phyloP scores from a whole-genome alignment of 2,888 invertebrate genomes.

The Trissonchulus latispiculum region DNA sequence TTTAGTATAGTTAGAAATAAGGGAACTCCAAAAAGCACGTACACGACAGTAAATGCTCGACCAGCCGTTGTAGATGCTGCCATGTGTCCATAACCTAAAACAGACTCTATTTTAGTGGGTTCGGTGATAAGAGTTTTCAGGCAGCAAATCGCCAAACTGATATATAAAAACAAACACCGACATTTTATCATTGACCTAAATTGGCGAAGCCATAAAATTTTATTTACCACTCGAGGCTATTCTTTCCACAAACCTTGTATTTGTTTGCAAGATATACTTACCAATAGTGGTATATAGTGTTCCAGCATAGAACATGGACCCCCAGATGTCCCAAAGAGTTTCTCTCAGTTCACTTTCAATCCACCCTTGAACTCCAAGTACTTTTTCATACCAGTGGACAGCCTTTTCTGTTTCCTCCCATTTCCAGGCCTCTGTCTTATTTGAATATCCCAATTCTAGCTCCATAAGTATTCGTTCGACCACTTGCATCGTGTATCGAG shows the following conservation, averaged over 20 bases:
- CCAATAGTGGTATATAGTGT: slow-evolving; percentile 14
- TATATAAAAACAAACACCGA: no score
- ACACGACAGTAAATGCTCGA: slow-evolving; percentile 73
- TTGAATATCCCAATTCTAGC: background rate
- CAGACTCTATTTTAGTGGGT: no score
- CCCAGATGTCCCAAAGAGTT: slow-evolving; percentile 1
- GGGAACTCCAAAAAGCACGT: slow-evolving; percentile 82
- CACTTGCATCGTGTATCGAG: background rate
- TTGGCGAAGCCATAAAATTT: no score
- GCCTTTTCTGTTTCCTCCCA: background rate
- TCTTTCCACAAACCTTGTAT: no score
- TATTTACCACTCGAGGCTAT: no score
- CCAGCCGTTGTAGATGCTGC: slow-evolving; percentile 76
- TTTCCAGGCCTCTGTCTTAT: slow-evolving; percentile 11
- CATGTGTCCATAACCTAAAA: slow-evolving; percentile 87
- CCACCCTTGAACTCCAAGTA: background rate
- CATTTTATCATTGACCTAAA: no score
- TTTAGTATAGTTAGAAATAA: slow-evolving; percentile 84
- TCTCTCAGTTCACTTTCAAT: background rate
- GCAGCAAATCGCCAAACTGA: background rate
- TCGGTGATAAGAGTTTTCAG: background rate
- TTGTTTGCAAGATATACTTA: background rate
- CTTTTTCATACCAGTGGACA: background rate
- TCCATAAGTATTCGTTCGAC: background rate
- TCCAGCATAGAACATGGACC: background rate